A percentile compares a stretch with the other conserved stretches of the same genome.
phyloP scores from a whole-genome alignment of 2,797 vertebrate species.

The Melanotaenia boesemani region DNA sequence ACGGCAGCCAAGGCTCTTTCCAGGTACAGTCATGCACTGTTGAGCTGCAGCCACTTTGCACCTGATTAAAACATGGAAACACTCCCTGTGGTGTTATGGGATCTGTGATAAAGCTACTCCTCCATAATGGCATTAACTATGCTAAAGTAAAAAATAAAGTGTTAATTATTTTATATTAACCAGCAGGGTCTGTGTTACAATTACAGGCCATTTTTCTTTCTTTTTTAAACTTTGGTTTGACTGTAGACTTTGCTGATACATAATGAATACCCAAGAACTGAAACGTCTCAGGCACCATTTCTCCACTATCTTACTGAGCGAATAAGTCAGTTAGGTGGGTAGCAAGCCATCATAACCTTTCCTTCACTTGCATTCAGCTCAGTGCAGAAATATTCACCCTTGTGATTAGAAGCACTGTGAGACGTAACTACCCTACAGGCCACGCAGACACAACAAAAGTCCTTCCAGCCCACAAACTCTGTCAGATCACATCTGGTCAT shows the following conservation, averaged over 20 bases:
- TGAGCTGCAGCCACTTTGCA: constrained; percentile 81
- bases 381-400: constrained; percentile 10
- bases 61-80: constrained; percentile 81
- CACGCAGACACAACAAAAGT: constrained; percentile 20
- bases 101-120: constrained; percentile 64
- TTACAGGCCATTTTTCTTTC: constrained; percentile 2
- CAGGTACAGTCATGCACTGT: constrained; percentile 68
- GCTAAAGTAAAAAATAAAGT: constrained; percentile 63
- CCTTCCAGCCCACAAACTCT: constrained; percentile 24
- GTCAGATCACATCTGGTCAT: constrained; percentile 50
- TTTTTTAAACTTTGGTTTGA: neutral
- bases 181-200: constrained; percentile 25
- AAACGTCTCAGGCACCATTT: constrained; percentile 10
- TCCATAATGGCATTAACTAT: constrained; percentile 59
- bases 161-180: constrained; percentile 57
- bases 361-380: constrained; percentile 11
- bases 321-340: neutral
- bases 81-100: constrained; percentile 67
- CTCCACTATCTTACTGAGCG: neutral
- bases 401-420: constrained; percentile 23
- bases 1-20: constrained; percentile 66
- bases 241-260: constrained; percentile 8
- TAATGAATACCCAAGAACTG: constrained; percentile 7
- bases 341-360: neutral
- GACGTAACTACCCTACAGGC: constrained; percentile 19